A percentile compares a stretch with the other conserved stretches of the same genome.
These are phyloP conservation scores for Ditylenchus dipsaci DNA, from an alignment of 1,140 invertebrate genomes.

Conservation along the genomic window DNA sequence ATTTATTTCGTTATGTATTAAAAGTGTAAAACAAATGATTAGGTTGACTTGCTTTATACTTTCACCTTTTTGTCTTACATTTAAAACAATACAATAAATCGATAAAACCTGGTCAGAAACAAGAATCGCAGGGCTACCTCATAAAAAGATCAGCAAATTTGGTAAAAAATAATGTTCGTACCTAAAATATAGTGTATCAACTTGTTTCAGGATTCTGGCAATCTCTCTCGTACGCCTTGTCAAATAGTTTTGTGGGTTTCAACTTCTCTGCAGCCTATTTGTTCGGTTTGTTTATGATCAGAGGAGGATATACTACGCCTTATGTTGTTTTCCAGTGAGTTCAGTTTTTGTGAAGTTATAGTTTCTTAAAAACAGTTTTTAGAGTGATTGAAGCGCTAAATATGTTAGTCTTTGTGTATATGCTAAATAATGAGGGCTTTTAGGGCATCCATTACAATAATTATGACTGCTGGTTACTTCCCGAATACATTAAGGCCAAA, in stretches of 20 bases:
- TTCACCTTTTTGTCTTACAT: background rate
- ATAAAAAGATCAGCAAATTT: too few relatives aligned
- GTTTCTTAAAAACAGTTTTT: background rate
- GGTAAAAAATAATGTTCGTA: too few relatives aligned
- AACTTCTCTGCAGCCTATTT: constrained; percentile 52
- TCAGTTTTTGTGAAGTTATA: background rate
- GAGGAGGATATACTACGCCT: constrained; percentile 34
- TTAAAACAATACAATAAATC: background rate
- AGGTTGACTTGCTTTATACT: too few relatives aligned
- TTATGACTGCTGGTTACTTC: constrained; percentile 59
- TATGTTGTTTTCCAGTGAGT: constrained; percentile 51
- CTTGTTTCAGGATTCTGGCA: constrained; percentile 41
- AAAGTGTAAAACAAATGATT: too few relatives aligned
- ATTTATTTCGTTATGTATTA: too few relatives aligned
- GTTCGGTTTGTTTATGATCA: constrained; percentile 44
- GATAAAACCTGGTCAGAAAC: too few relatives aligned
- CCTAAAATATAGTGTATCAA: too few relatives aligned
- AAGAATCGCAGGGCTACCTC: too few relatives aligned
- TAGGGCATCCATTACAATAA: constrained; percentile 48
- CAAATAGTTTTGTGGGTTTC: constrained; percentile 38
- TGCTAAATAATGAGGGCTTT: too few relatives aligned
- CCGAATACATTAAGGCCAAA: constrained; percentile 60
- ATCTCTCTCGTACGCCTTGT: constrained; percentile 42
- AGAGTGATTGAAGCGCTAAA: constrained; percentile 55
- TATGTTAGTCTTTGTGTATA: constrained; percentile 20